These are phyloP conservation scores for Tilapia sparmanii DNA, from an alignment of 2,113 vertebrate species.

Conservation along the genomic window DNA sequence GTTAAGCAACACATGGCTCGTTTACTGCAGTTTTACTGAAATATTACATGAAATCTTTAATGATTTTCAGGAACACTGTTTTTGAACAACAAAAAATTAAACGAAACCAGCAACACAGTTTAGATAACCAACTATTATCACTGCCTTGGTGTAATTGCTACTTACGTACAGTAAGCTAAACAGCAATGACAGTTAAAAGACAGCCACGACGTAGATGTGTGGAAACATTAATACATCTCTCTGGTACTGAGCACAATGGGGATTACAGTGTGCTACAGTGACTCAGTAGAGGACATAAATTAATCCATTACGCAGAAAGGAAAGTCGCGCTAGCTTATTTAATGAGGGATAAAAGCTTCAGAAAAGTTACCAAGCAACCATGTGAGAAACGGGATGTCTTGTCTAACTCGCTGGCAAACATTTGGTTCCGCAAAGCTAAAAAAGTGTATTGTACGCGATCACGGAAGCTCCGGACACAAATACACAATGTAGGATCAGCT, in stretches of 20 bases:
- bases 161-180: not conserved
- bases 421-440: not conserved
- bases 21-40: not conserved
- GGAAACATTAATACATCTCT: not conserved
- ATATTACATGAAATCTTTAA: not conserved
- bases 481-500: not conserved
- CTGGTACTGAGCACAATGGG: not conserved
- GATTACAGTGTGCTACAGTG: not conserved
- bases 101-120: not conserved
- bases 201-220: not conserved
- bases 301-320: not conserved
- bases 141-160: not conserved
- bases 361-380: not conserved
- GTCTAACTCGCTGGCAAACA: not conserved
- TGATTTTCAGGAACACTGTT: not conserved
- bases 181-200: not conserved
- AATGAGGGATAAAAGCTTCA: not conserved
- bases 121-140: not conserved
- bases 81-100: not conserved
- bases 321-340: conserved; percentile 9
- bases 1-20: not conserved
- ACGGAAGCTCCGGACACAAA: not conserved
- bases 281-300: not conserved
- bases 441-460: not conserved
- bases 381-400: not conserved